Conservation (phyloP, 2,888 invertebrate genomes). For the Cephus rjabovi region DNA sequence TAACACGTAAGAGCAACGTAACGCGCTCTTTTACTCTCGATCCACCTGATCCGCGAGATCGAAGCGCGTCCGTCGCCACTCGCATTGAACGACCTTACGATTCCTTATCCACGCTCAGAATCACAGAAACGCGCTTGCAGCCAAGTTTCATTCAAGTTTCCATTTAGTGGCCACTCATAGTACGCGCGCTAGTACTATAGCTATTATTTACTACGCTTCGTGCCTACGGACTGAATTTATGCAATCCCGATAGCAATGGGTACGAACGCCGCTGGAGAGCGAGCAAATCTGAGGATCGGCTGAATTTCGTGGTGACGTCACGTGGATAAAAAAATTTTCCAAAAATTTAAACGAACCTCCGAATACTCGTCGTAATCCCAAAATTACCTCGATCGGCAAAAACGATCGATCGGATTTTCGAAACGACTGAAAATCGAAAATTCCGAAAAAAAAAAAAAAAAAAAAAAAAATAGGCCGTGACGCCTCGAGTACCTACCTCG, state of each 20-base stretch:
- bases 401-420: not conserved
- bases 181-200: conserved; percentile 35
- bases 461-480: not conserved
- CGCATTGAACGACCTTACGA: not conserved
- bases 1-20: not conserved
- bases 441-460: not conserved
- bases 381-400: not conserved
- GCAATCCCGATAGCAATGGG: conserved; percentile 33
- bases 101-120: conserved; percentile 41
- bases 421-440: fast-evolving
- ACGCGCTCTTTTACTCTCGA: not conserved
- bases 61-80: not conserved
- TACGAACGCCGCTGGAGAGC: conserved; percentile 21
- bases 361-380: too few relatives aligned
- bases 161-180: conserved; percentile 42
- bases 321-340: fast-evolving
- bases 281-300: not conserved
- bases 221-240: conserved; percentile 28
- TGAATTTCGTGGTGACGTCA: not conserved
- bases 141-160: conserved; percentile 47
- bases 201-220: conserved; percentile 43
- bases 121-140: conserved; percentile 27
- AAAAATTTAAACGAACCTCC: not conserved
- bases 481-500: not conserved
- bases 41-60: not conserved